Base-by-base conservation (phyloP, 2,797 vertebrate species). In the Xiphorhynchus erythropygius region DNA sequence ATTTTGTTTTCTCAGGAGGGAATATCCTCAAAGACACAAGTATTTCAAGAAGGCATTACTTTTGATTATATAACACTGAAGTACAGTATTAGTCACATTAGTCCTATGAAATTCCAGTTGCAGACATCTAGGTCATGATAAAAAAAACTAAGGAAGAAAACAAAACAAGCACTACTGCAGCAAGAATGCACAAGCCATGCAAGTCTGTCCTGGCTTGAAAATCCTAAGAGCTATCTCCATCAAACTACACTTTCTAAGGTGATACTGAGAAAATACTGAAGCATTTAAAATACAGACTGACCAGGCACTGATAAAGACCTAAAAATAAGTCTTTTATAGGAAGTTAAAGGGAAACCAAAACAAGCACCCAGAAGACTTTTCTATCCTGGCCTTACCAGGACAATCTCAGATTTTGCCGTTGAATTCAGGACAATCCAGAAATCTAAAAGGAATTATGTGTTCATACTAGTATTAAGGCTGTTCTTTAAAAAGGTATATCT, bases 321-420 rank as follows among this genome's bases (percentile, higher is more conserved):
- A 67, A 92, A 69, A 53, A 25, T 1, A 49, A 6, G 5, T 52
- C 6, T 68, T 88, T 52, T 37, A 35, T 41, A 63, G 27, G 10
- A 85, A 87, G 10, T 28, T 73, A 55, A 73, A 92, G 70, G n/a
- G 17, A 94, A 90, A 65, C 10, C 13, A 42, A 83, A 91, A 53
- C 3, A 63, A 64, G 14, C 13, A 77, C 60, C 7, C 37, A 60
- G 42, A 59, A 64, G 53, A 11, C 17, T 64, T 55, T 67, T 15
- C 13, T 76, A 18, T n/a, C 21, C 37, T 77, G 57, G 8, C 16
- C 33, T 83, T 28, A 79, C 7, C 33, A 42, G 41, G 76, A 89
- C 6, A 3, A 5, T n/a, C 5, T 33, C 30, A 62, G 33, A 25
- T 70, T 89, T 86, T 71, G 13, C n/a, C 27, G n/a, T 0, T 32